A percentile compares a stretch with the other conserved stretches of the same genome.
Evolutionary conservation across 2,797 vertebrate genomes (phyloP).

Genomic region (Sandelia bainsii): DNA sequence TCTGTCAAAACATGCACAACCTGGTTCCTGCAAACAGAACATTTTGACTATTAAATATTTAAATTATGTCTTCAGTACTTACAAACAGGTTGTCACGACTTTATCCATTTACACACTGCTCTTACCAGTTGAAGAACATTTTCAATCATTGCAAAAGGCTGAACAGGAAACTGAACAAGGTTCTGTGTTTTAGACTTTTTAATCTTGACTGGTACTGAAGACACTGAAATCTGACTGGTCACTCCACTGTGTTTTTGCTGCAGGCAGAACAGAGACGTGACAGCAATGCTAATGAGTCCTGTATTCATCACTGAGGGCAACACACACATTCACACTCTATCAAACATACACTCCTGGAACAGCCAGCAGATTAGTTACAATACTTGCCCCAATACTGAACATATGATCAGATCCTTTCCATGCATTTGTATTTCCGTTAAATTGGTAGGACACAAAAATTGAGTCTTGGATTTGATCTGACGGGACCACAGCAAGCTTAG

Average conservation of each 20-base stretch:
- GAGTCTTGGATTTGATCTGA: conserved; percentile 6
- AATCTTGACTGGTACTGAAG: conserved; percentile 38
- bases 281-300: conserved; percentile 80
- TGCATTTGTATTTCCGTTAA: conserved; percentile 25
- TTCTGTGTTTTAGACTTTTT: conserved; percentile 35
- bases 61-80: conserved; percentile 62
- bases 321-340: conserved; percentile 51
- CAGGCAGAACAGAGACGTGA: conserved; percentile 70
- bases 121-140: conserved; percentile 57
- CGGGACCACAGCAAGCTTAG: background rate
- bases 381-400: conserved; percentile 9
- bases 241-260: conserved; percentile 54
- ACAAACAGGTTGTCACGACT: conserved; percentile 62
- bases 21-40: conserved; percentile 12
- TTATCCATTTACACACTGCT: conserved; percentile 57
- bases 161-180: conserved; percentile 18
- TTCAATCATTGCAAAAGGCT: conserved; percentile 51
- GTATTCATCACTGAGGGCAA: conserved; percentile 72
- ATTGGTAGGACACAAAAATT: background rate
- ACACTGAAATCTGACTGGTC: conserved; percentile 45
- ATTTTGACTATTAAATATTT: conserved; percentile 21
- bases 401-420: conserved; percentile 17
- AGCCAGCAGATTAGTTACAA: conserved; percentile 44
- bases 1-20: conserved; percentile 22
- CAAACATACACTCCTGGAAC: conserved; percentile 32